Percentiles rank a stretch among this genome's conserved stretches.
These are phyloP conservation scores for Diorhabda elongata DNA, from an alignment of 1,140 invertebrate genomes.

Conservation along the genomic window DNA sequence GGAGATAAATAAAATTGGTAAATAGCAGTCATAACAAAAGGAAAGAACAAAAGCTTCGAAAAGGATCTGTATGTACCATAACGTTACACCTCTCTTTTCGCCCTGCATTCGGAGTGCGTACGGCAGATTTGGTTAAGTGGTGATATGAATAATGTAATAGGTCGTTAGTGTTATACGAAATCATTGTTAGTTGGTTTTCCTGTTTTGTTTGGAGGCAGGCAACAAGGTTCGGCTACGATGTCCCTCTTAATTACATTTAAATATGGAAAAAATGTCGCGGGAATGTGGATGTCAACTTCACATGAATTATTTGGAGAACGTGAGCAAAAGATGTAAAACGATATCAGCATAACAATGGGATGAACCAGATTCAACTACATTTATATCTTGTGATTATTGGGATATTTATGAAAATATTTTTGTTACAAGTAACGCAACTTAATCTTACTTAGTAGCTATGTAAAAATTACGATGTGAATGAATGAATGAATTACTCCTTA, in stretches of 20 bases:
- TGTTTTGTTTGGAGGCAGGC: conserved; percentile 19
- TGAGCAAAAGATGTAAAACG: not conserved
- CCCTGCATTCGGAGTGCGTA: conserved; percentile 28
- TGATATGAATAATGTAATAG: conserved; percentile 40
- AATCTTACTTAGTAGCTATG: too few relatives aligned
- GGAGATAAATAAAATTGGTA: conserved; percentile 1
- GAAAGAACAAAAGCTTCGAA: not conserved
- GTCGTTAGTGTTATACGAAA: conserved; percentile 36
- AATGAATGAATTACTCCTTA: too few relatives aligned
- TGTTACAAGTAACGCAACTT: too few relatives aligned
- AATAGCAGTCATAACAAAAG: not conserved
- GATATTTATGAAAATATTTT: too few relatives aligned
- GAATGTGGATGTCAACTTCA: not conserved
- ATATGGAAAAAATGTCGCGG: conserved; percentile 26
- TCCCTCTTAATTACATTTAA: conserved; percentile 37
- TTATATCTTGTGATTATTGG: too few relatives aligned
- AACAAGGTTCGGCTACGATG: conserved; percentile 11
- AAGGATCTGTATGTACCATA: not conserved
- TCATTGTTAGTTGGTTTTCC: conserved; percentile 36
- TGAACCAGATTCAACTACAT: too few relatives aligned
- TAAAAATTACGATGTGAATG: too few relatives aligned
- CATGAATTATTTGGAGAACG: not conserved
- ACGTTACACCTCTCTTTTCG: conserved; percentile 13
- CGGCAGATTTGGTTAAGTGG: conserved; percentile 35
- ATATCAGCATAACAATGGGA: too few relatives aligned